These are phyloP conservation scores for Cheilosia soror DNA, from an alignment of 2,888 invertebrate species.

Conservation along the genomic window DNA sequence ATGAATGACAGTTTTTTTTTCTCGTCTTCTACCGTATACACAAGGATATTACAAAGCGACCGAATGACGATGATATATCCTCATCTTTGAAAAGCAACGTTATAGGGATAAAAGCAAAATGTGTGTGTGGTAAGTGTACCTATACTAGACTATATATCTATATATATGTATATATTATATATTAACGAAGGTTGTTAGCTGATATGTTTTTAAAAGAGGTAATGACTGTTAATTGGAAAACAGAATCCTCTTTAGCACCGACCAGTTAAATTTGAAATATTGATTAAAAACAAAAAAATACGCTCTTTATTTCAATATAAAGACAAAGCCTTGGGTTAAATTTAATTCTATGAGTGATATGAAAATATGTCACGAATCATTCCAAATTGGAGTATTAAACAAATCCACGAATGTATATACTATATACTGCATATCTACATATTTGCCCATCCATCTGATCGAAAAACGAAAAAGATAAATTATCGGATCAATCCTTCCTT, in stretches of 20 bases:
- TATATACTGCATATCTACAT: no score
- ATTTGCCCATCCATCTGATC: no score
- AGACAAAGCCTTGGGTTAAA: background rate
- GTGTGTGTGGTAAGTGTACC: conserved; percentile 7
- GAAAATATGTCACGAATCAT: no score
- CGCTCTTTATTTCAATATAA: background rate
- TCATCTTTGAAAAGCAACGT: conserved; percentile 39
- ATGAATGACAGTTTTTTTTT: conserved; percentile 79
- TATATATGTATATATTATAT: conserved; percentile 5
- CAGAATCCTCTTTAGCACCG: conserved; percentile 27
- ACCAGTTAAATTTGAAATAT: conserved; percentile 27
- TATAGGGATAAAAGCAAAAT: conserved; percentile 44
- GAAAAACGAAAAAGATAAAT: no score
- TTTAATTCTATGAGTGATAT: background rate
- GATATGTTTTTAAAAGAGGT: conserved; percentile 62
- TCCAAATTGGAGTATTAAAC: no score
- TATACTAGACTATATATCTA: conserved; percentile 5
- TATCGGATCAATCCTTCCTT: no score
- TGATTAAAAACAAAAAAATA: background rate
- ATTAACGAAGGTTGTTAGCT: conserved; percentile 41
- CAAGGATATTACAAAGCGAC: conserved; percentile 65
- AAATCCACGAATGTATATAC: no score
- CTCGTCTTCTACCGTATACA: conserved; percentile 34
- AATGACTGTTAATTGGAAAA: conserved; percentile 61
- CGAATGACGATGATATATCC: conserved; percentile 59